These are phyloP conservation scores for Xerus rutilus DNA, from an alignment of 2,797 vertebrate species.

Conservation along the genomic window DNA sequence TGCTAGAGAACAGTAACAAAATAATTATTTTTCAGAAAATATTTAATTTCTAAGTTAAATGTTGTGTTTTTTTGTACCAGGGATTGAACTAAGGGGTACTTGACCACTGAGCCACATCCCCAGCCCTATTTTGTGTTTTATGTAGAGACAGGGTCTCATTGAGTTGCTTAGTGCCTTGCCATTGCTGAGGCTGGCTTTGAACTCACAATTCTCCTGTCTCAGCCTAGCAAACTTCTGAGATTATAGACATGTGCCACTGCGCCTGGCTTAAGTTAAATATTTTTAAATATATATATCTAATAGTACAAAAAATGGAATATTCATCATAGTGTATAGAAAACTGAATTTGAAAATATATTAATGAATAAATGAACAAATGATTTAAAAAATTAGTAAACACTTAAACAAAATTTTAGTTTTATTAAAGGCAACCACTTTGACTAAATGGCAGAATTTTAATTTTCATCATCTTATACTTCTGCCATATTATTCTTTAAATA, in stretches of 20 bases:
- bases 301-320: slow-evolving; percentile 81
- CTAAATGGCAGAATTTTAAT: neutral
- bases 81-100: no score
- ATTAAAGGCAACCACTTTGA: neutral
- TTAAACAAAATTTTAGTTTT: neutral
- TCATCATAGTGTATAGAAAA: slow-evolving; percentile 80
- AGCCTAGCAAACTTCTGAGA: no score
- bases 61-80: slow-evolving; percentile 63
- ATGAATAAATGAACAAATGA: slow-evolving; percentile 83
- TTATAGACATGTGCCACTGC: no score
- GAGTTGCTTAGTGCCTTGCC: no score
- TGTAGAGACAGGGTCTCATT: no score
- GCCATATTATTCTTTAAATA: neutral
- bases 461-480: neutral
- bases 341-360: slow-evolving; percentile 80
- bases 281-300: slow-evolving; percentile 83
- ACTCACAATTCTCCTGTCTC: no score
- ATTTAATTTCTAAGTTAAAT: slow-evolving; percentile 84
- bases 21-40: slow-evolving; percentile 77
- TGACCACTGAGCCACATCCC: no score
- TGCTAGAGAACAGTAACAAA: slow-evolving; percentile 75
- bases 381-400: neutral
- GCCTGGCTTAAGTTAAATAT: slow-evolving; percentile 77
- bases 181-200: no score
- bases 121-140: no score